phyloP scores from a whole-genome alignment of 2,888 invertebrate species.

The Diadegma fenestrale region DNA sequence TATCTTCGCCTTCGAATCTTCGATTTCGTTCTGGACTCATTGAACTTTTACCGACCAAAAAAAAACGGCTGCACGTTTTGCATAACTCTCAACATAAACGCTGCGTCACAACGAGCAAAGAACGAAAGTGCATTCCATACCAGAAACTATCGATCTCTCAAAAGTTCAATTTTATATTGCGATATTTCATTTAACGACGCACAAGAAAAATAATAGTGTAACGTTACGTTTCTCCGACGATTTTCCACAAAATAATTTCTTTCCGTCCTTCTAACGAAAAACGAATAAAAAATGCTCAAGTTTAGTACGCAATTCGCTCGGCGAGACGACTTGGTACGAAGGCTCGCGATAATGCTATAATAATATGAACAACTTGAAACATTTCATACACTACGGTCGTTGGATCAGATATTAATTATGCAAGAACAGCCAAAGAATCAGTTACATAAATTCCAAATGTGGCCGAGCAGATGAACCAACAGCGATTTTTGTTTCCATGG shows the following conservation, averaged over 20 bases:
- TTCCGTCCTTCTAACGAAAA: too few relatives aligned
- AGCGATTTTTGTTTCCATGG: neutral
- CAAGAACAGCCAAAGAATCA: constrained; percentile 2
- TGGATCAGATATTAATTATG: constrained; percentile 27
- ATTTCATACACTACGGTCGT: neutral
- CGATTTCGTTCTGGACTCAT: neutral
- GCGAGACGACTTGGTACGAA: too few relatives aligned
- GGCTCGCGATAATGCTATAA: too few relatives aligned
- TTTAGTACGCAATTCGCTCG: too few relatives aligned
- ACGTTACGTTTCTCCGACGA: too few relatives aligned
- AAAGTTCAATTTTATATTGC: neutral
- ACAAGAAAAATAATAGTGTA: too few relatives aligned
- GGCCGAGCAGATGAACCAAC: neutral
- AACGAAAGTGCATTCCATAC: neutral
- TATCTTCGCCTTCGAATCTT: constrained; percentile 5
- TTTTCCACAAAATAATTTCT: too few relatives aligned
- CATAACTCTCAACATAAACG: neutral
- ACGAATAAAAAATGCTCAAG: too few relatives aligned
- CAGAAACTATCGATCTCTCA: neutral
- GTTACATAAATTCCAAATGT: constrained; percentile 10
- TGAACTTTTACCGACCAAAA: constrained; percentile 18
- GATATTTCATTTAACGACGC: constrained; percentile 1
- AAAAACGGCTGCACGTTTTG: neutral
- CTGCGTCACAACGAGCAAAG: neutral
- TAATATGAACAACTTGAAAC: neutral